phyloP scores from a whole-genome alignment of 1,140 invertebrate species.

The Drosophila tsacasi region DNA sequence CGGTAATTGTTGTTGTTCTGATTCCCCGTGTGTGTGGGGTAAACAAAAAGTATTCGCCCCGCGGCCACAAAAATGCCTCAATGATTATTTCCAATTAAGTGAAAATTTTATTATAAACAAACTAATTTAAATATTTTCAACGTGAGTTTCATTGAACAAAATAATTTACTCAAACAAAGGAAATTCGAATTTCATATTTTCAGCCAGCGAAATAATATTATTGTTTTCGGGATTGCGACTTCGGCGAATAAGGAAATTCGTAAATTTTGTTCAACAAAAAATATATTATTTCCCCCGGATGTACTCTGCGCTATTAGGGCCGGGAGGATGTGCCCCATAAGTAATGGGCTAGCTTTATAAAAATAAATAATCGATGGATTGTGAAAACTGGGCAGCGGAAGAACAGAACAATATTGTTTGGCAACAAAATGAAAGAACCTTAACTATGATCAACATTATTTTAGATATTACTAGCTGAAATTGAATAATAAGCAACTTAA shows the following conservation, averaged over 20 bases:
- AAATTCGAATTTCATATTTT: conserved; percentile 38
- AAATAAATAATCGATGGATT: conserved; percentile 60
- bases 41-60: conserved; percentile 30
- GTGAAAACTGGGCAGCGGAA: conserved; percentile 23
- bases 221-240: conserved; percentile 40
- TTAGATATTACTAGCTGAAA: neutral
- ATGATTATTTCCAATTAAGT: conserved; percentile 82
- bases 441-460: neutral
- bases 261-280: conserved; percentile 55
- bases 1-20: conserved; percentile 49
- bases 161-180: conserved; percentile 69
- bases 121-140: conserved; percentile 79
- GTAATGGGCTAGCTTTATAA: conserved; percentile 39
- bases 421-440: conserved; percentile 6
- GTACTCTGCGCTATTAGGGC: conserved; percentile 23
- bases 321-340: conserved; percentile 51
- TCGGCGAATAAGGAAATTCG: conserved; percentile 57
- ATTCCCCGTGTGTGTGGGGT: conserved; percentile 37
- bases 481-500: neutral
- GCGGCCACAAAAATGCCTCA: conserved; percentile 59
- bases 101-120: conserved; percentile 84
- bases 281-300: conserved; percentile 65
- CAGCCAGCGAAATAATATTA: conserved; percentile 31
- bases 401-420: conserved; percentile 2
- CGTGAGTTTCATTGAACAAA: conserved; percentile 72